These are phyloP conservation scores for Cistogaster globosa DNA, from an alignment of 2,888 invertebrate genomes.

Conservation along the genomic window DNA sequence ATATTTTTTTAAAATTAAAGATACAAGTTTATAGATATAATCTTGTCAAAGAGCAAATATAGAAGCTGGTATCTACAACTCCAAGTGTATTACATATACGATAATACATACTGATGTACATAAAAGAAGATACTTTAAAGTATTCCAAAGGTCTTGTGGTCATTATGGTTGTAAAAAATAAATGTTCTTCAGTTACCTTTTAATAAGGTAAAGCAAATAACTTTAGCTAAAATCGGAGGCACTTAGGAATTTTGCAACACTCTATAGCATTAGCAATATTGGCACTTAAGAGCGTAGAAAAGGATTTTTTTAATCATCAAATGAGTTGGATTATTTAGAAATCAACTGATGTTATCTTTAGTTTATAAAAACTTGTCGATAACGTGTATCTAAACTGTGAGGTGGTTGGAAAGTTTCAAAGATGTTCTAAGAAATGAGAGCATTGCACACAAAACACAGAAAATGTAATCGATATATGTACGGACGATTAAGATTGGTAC, in stretches of 20 bases:
- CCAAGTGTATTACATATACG: not conserved
- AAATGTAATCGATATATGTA: no score
- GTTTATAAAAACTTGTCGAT: not conserved
- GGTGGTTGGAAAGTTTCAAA: no score
- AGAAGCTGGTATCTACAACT: no score
- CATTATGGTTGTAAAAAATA: constrained; percentile 58
- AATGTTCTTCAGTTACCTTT: constrained; percentile 61
- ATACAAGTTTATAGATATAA: constrained; percentile 33
- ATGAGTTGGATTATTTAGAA: not conserved
- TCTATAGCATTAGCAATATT: not conserved
- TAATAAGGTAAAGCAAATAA: constrained; percentile 35
- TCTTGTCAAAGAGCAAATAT: not conserved
- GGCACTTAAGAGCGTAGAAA: no score
- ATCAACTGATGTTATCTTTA: not conserved
- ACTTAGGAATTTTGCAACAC: not conserved
- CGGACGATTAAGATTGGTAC: no score
- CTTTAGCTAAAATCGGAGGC: not conserved
- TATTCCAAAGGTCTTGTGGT: constrained; percentile 35
- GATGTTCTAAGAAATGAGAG: no score
- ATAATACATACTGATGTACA: not conserved
- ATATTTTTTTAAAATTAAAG: constrained; percentile 8
- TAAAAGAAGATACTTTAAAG: not conserved
- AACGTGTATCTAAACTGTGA: no score
- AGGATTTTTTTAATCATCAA: no score
- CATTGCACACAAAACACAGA: no score